Conservation (phyloP, 2,113 vertebrate species). For the Pseudopodoces humilis region DNA sequence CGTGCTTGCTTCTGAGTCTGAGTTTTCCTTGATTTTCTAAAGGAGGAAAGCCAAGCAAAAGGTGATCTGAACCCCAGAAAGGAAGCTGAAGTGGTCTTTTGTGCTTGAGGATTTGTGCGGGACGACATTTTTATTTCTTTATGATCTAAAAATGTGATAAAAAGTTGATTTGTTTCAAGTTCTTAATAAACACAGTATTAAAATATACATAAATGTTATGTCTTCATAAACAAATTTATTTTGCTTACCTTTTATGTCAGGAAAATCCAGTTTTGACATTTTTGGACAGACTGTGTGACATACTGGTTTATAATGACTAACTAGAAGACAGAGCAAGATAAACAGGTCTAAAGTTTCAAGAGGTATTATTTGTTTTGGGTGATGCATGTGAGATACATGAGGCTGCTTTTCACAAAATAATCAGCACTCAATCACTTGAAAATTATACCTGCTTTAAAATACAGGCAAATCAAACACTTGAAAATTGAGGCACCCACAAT, state of each 20-base stretch:
- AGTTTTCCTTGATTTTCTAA: constrained; percentile 72
- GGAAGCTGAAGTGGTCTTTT: constrained; percentile 55
- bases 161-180: not conserved
- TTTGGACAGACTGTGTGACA: not conserved
- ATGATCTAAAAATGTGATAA: constrained; percentile 55
- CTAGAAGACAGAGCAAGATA: not conserved
- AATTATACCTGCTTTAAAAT: not conserved
- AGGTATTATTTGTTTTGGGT: not conserved
- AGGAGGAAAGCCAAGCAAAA: constrained; percentile 76
- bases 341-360: not conserved
- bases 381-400: not conserved
- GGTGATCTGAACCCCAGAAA: constrained; percentile 73
- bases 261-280: constrained; percentile 22
- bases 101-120: constrained; percentile 31
- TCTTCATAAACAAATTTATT: not conserved
- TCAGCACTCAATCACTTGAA: not conserved
- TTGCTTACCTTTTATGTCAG: not conserved
- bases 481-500: not conserved
- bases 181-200: not conserved
- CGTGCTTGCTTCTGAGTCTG: constrained; percentile 44
- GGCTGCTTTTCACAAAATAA: not conserved
- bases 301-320: constrained; percentile 13
- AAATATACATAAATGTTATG: not conserved
- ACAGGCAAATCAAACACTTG: not conserved
- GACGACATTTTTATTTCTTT: constrained; percentile 67